Evolutionary conservation across 2,797 vertebrate genomes (phyloP), one percentile per base, ranked within the genome.

Genomic region (Pseudomugil tenellus): DNA sequence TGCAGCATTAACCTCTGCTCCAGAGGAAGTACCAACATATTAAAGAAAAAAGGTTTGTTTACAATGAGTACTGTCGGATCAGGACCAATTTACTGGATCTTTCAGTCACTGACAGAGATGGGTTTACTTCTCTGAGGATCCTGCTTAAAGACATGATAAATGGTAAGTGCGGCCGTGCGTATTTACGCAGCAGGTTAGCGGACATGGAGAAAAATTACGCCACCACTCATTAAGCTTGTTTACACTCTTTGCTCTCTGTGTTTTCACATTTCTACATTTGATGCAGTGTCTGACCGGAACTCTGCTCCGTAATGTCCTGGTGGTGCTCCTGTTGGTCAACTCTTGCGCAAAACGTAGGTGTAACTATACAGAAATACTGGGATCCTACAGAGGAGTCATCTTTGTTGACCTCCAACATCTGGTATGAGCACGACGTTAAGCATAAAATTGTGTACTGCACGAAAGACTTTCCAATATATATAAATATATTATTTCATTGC

Each of bases 141-240:
- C 86, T 49, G 84, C 82, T 53, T 64, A 78, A 89, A 76, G 88
- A 83, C 79, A 88, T 92, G 92, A 92, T 93, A 91, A 94, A 95
- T 94, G 94, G 93, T 94, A 78, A 77, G 91, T 77, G 46, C 16
- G 23, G 16, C 7, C 48, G 43, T 63, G 79, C 74, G 54, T 43
- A 46, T 68, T 83, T 76, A 70, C 65, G 74, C 70, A 67, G 5
- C 19, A 21, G 3, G 17, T 32, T 28, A 35, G 35, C 63, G 14
- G 12, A 10, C n/a, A 2, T 3, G 12, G 0, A 13, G 2, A 39
- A 16, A 13, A 58, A 21, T 23, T 35, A 12, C 1, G 1, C 35
- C 0, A 14, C 32, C 56, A 31, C 19, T 5, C 7, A 16, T 48
- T 10, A 26, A 28, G 48, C 7, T 0, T 62, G 31, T 39, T 49